phyloP scores from a whole-genome alignment of 1,140 invertebrate species.

The Pseudomyrmex sp. region DNA sequence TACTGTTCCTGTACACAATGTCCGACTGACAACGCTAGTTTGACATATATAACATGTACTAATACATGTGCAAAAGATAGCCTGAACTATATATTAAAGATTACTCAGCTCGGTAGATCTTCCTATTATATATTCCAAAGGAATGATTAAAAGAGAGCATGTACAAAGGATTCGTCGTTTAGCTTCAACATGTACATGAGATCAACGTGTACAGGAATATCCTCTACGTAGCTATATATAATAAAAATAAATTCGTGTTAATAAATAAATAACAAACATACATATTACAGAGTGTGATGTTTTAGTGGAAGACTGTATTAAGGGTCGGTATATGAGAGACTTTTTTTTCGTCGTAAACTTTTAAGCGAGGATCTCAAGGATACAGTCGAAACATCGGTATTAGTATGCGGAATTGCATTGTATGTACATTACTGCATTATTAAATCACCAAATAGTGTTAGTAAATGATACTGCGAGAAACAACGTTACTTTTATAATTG shows the following conservation, averaged over 20 bases:
- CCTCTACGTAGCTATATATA: conserved; percentile 66
- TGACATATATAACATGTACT: conserved; percentile 55
- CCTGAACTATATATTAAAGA: conserved; percentile 22
- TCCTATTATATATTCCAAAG: conserved; percentile 29
- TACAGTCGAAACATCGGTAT: conserved; percentile 69
- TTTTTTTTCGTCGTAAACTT: conserved; percentile 58
- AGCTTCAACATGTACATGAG: conserved; percentile 34
- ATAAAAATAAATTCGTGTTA: conserved; percentile 70
- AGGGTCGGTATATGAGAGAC: conserved; percentile 67
- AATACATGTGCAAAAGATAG: conserved; percentile 52
- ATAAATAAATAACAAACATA: conserved; percentile 73
- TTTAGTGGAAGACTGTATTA: conserved; percentile 75
- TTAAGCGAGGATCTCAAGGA: conserved; percentile 62
- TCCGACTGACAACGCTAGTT: conserved; percentile 36
- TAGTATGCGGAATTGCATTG: conserved; percentile 8
- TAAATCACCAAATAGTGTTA: conserved; percentile 14
- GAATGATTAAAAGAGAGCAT: conserved; percentile 65
- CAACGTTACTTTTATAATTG: conserved; percentile 6
- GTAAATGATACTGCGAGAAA: conserved; percentile 28
- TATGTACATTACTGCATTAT: not conserved
- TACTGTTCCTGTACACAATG: conserved; percentile 72
- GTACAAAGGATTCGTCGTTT: conserved; percentile 63
- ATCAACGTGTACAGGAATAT: conserved; percentile 74
- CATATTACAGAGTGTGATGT: conserved; percentile 72
- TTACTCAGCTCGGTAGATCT: conserved; percentile 7